A percentile compares a stretch with the other conserved stretches of the same genome.
These are phyloP conservation scores for Probaryconus sp. DNA, from an alignment of 1,140 invertebrate genomes.

Conservation along the genomic window DNA sequence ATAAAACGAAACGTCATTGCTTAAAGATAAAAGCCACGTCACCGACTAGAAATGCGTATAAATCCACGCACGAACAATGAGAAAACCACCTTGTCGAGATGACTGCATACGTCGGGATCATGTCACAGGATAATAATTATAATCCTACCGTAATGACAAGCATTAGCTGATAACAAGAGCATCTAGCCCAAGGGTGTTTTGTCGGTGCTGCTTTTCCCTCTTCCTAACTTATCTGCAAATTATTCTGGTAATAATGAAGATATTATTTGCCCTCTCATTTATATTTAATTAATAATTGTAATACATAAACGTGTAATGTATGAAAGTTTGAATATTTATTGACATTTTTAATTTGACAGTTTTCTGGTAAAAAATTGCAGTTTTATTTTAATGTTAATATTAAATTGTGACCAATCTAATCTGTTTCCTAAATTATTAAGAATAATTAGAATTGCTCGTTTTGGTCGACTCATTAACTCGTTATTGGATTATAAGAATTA, in stretches of 20 bases:
- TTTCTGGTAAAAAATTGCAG: too few species aligned
- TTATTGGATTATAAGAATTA: too few species aligned
- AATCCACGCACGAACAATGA: conserved; percentile 21
- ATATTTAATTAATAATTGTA: too few species aligned
- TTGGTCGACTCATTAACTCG: too few species aligned
- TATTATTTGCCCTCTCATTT: too few species aligned
- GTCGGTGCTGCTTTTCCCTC: not conserved
- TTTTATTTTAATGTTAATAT: too few species aligned
- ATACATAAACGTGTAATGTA: too few species aligned
- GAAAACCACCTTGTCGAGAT: conserved; percentile 4
- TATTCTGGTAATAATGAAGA: not conserved
- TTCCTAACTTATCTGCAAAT: not conserved
- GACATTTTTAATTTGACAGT: too few species aligned
- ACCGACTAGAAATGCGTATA: conserved; percentile 24
- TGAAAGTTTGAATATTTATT: too few species aligned
- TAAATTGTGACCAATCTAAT: too few species aligned
- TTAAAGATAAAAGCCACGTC: conserved; percentile 24
- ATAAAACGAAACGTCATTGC: conserved; percentile 17
- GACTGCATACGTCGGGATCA: conserved; percentile 1
- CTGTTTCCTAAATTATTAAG: too few species aligned
- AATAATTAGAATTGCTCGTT: too few species aligned
- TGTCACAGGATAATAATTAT: conserved; percentile 34
- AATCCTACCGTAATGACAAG: conserved; percentile 24
- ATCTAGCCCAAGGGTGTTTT: conserved; percentile 4
- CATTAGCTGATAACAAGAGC: conserved; percentile 5